A percentile compares a stretch with the other conserved stretches of the same genome.
Conservation (phyloP, 1,140 invertebrate genomes). For the Hydropsyche tenuis region DNA sequence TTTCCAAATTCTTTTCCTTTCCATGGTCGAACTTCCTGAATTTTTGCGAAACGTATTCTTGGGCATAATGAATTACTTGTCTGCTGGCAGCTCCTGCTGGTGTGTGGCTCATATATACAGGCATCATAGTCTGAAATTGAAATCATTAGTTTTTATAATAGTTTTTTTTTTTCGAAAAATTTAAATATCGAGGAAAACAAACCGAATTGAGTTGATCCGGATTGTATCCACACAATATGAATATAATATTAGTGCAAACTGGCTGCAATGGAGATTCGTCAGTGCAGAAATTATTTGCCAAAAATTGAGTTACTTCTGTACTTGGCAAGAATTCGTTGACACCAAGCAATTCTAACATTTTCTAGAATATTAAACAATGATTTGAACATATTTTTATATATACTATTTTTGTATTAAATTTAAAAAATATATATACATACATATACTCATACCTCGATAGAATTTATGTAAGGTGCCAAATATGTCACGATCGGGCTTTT, state of each 20-base stretch:
- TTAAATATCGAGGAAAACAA: slow-evolving; percentile 29
- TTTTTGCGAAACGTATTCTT: slow-evolving; percentile 61
- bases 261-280: slow-evolving; percentile 57
- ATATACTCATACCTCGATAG: not conserved
- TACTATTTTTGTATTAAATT: not conserved
- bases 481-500: not conserved
- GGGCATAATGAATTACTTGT: slow-evolving; percentile 79
- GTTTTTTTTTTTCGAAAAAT: not conserved
- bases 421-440: not conserved
- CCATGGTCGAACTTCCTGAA: slow-evolving; percentile 57
- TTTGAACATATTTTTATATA: no score
- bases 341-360: slow-evolving; percentile 52
- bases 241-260: slow-evolving; percentile 68
- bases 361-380: not conserved
- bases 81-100: slow-evolving; percentile 83
- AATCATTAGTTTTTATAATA: not conserved
- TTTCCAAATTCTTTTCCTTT: slow-evolving; percentile 55
- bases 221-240: slow-evolving; percentile 65
- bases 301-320: slow-evolving; percentile 58
- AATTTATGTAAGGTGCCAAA: no score
- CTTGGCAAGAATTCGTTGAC: slow-evolving; percentile 66
- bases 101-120: slow-evolving; percentile 77
- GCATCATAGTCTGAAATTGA: slow-evolving; percentile 68
- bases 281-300: slow-evolving; percentile 62
- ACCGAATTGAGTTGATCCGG: slow-evolving; percentile 62